Conservation (phyloP, 2,113 vertebrate genomes). For the Noctilio leporinus region DNA sequence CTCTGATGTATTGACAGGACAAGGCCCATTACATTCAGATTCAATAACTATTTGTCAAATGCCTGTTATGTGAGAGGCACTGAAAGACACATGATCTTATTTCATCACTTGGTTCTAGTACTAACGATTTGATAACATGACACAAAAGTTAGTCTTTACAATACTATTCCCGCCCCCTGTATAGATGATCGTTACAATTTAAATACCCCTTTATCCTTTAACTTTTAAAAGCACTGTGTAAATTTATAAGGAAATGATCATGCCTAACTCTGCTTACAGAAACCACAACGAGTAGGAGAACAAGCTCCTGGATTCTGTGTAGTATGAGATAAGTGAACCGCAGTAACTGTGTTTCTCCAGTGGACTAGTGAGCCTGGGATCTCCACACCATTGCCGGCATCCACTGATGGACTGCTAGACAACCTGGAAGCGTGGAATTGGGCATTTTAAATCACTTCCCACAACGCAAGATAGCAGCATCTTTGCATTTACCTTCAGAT, state of each 20-base stretch:
- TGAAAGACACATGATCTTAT: background rate
- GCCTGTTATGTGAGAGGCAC: background rate
- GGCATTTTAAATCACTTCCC: background rate
- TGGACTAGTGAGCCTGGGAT: background rate
- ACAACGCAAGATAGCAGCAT: background rate
- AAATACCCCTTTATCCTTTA: background rate
- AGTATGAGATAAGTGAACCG: background rate
- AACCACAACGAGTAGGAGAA: background rate
- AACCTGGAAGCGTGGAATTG: background rate
- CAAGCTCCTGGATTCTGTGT: background rate
- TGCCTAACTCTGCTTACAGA: background rate
- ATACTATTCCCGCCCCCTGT: background rate
- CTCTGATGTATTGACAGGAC: background rate
- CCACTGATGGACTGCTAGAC: background rate
- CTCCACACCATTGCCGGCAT: background rate
- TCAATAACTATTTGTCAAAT: background rate
- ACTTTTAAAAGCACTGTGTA: background rate
- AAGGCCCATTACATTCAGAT: background rate
- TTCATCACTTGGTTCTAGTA: background rate
- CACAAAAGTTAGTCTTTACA: constrained; percentile 17
- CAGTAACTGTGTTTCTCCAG: background rate
- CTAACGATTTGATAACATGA: background rate
- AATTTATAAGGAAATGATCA: background rate
- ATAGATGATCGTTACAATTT: background rate
- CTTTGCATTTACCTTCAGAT: constrained; percentile 17